Conservation (phyloP, 2,113 vertebrate species). For the Phodopus roborovskii region DNA sequence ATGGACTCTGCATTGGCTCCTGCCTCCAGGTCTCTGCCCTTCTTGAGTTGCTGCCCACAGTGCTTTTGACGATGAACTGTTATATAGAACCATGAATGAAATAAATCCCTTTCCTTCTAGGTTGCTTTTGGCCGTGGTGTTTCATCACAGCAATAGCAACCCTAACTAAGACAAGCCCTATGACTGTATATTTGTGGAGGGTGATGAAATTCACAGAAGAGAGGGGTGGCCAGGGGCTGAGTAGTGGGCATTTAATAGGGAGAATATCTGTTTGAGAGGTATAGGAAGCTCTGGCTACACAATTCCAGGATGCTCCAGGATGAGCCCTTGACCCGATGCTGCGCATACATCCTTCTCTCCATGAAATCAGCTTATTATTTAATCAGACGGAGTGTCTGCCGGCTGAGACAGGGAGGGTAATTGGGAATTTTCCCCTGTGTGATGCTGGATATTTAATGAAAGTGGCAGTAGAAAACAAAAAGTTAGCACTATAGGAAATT, state of each 20-base stretch:
- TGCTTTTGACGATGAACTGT: background rate
- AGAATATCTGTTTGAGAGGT: background rate
- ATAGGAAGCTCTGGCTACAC: background rate
- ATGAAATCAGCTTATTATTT: slow-evolving; percentile 45
- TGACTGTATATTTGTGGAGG: background rate
- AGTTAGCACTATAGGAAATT: background rate
- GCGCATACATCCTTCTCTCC: background rate
- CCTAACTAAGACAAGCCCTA: background rate
- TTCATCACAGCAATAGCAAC: background rate
- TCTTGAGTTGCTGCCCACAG: background rate
- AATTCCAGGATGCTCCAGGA: background rate
- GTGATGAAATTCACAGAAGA: background rate
- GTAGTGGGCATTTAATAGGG: background rate
- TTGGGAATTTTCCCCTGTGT: background rate
- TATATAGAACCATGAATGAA: background rate
- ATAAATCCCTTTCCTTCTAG: background rate
- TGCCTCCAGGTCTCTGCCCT: background rate
- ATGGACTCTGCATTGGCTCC: background rate
- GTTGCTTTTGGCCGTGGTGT: background rate
- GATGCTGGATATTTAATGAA: background rate
- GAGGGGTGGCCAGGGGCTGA: background rate
- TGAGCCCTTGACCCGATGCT: background rate
- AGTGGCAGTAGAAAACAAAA: slow-evolving; percentile 13
- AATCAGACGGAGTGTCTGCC: slow-evolving; percentile 45
- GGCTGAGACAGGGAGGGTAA: background rate